A percentile compares a stretch with the other conserved stretches of the same genome.
Conservation (phyloP, 2,113 vertebrate genomes). For the Pao palembangensis region DNA sequence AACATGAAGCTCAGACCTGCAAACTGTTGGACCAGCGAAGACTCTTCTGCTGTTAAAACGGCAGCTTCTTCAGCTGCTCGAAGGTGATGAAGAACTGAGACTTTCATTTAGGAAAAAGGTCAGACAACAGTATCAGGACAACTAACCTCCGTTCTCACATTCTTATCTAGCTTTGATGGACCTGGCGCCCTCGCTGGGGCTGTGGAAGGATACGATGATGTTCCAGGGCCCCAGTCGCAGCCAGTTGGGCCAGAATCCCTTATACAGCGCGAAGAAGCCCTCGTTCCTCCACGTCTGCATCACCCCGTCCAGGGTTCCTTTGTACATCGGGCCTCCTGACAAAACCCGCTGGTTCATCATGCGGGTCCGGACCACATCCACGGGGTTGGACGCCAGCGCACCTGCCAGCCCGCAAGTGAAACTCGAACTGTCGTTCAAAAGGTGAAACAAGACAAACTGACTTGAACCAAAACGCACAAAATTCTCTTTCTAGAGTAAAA, state of each 20-base stretch:
- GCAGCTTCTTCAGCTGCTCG: conserved; percentile 92
- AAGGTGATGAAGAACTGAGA: conserved; percentile 96
- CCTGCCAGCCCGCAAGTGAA: conserved; percentile 79
- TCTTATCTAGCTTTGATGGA: background rate
- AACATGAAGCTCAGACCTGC: background rate
- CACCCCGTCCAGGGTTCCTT: conserved; percentile 78
- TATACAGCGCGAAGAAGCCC: conserved; percentile 96
- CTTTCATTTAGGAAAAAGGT: conserved; percentile 70
- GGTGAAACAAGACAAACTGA: background rate
- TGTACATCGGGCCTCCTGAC: conserved; percentile 72
- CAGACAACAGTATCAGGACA: background rate
- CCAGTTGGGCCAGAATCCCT: conserved; percentile 99
- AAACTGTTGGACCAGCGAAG: background rate
- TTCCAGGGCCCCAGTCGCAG: conserved; percentile 96
- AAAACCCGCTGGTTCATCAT: conserved; percentile 82
- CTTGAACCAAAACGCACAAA: background rate
- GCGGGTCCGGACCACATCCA: conserved; percentile 79
- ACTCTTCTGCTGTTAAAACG: conserved; percentile 73
- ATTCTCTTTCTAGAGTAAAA: no score
- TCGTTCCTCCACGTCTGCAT: conserved; percentile 92
- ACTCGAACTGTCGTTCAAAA: conserved; percentile 68
- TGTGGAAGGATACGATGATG: conserved; percentile 92
- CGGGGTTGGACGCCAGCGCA: conserved; percentile 79
- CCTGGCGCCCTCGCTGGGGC: no score
- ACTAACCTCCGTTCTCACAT: background rate